A percentile compares a stretch with the other conserved stretches of the same genome.
Evolutionary conservation across 2,113 vertebrate species (phyloP).

Genomic region (Fulica atra): DNA sequence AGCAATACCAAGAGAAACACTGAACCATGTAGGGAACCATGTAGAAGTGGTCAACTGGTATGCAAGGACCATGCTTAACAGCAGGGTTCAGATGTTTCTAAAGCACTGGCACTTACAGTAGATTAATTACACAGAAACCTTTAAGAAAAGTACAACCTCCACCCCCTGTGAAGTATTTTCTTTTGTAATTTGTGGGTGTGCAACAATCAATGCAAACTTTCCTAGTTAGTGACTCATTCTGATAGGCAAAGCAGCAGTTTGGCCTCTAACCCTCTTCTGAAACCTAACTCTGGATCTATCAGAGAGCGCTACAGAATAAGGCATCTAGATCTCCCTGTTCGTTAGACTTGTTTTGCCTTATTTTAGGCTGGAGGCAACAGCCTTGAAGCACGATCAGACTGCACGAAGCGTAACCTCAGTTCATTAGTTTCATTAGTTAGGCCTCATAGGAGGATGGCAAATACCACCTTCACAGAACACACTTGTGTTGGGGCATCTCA

Average conservation of each 20-base stretch:
- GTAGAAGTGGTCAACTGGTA: slow-evolving; percentile 2
- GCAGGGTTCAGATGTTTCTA: background rate
- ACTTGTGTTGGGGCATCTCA: background rate
- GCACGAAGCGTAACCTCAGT: background rate
- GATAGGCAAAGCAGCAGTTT: slow-evolving; percentile 22
- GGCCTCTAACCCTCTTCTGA: slow-evolving; percentile 26
- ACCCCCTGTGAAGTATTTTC: background rate
- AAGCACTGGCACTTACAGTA: background rate
- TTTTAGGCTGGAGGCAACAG: background rate
- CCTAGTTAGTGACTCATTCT: slow-evolving; percentile 54
- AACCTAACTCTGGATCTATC: background rate
- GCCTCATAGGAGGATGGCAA: background rate
- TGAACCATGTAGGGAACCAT: background rate
- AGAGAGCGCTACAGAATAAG: background rate
- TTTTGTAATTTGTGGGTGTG: slow-evolving; percentile 55
- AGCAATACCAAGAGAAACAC: background rate
- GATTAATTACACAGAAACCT: slow-evolving; percentile 29
- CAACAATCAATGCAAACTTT: slow-evolving; percentile 58
- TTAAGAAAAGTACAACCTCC: slow-evolving; percentile 29
- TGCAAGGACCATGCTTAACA: slow-evolving; percentile 17
- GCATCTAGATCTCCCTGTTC: background rate
- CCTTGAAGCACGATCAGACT: background rate
- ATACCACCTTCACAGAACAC: slow-evolving; percentile 9
- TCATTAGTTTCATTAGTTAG: background rate
- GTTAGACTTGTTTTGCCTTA: background rate